Base-by-base conservation (phyloP, 1,140 invertebrate species). In the Paraescarpia echinospica region DNA sequence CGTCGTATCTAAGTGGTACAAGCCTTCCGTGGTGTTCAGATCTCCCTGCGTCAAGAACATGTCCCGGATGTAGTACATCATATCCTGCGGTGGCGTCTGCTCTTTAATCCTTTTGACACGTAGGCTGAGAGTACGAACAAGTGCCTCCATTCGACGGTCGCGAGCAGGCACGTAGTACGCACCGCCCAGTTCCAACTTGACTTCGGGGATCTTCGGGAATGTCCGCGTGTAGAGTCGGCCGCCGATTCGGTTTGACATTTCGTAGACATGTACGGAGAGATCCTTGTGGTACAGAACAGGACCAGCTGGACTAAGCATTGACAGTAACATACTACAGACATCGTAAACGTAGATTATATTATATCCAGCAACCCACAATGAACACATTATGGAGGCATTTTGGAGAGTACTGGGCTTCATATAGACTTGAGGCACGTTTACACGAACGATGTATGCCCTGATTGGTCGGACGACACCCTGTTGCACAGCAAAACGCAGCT, bases 181-280 rank as follows among this genome's bases (percentile, higher is more conserved):
- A 1, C 48, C 92, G 31, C 92, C 92, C 41, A 92, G 35, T 88
- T 92, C 92, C 48, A 92, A n/a, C 90, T 35, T 41, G 34, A 90
- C 90, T 34, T 90, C 90, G 34, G 90, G 35, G n/a, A 41, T 41
- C 34, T 90, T 90, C 34, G 90, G 92, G 92, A 92, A 88, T 27
- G 35, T 34, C 48, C 92, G 92, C n/a, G 92, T 88, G 92, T 12
- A 89, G n/a, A 92, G 33, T 34, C 92, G 92, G 48, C 92, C 92
- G 5, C 92, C 92, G 34, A 92, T 89, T 33, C 92, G 92, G 33
- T 92, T 88, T 31, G 51, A 34, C 51, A 77, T n/a, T 33, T 92
- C 92, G 92, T 59, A 92, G n/a, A 92, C 48, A 9, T 59, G 51
- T 31, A 92, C 59, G 0, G 90, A 90, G 27, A 77, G 59, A 77